phyloP scores from a whole-genome alignment of 2,888 invertebrate species.

The Lysandra coridon region DNA sequence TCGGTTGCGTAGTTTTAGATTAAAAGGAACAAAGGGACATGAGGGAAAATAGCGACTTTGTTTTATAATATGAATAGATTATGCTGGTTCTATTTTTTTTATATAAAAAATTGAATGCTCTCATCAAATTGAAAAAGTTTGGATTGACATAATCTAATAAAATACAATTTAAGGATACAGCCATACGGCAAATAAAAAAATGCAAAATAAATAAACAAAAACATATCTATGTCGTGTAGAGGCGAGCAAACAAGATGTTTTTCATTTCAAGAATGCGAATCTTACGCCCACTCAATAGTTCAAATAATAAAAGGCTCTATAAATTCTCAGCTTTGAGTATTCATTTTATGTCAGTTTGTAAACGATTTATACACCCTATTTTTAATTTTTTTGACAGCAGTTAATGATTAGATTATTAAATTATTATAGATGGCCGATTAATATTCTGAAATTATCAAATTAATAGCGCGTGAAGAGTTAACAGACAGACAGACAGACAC shows the following conservation, averaged over 20 bases:
- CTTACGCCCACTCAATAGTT: background rate
- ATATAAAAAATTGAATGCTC: no score
- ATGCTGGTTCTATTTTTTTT: no score
- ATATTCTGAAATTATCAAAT: no score
- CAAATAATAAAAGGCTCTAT: background rate
- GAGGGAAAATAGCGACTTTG: no score
- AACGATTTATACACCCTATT: background rate
- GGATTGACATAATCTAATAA: no score
- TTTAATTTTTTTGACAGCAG: background rate
- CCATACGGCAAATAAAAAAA: background rate
- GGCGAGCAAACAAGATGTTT: background rate
- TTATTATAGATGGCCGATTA: background rate
- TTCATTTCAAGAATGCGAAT: background rate
- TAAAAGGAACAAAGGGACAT: no score
- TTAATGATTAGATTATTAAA: no score
- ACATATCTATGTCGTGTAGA: background rate
- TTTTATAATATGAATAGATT: no score
- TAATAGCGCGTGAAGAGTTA: no score
- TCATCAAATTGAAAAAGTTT: background rate
- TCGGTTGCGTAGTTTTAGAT: no score
- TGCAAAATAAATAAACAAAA: background rate
- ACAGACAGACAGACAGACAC: no score
- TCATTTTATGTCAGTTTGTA: background rate
- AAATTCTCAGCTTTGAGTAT: background rate
- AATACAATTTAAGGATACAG: background rate